phyloP scores from a whole-genome alignment of 2,888 invertebrate species.

The Meiosimyza platycephala region DNA sequence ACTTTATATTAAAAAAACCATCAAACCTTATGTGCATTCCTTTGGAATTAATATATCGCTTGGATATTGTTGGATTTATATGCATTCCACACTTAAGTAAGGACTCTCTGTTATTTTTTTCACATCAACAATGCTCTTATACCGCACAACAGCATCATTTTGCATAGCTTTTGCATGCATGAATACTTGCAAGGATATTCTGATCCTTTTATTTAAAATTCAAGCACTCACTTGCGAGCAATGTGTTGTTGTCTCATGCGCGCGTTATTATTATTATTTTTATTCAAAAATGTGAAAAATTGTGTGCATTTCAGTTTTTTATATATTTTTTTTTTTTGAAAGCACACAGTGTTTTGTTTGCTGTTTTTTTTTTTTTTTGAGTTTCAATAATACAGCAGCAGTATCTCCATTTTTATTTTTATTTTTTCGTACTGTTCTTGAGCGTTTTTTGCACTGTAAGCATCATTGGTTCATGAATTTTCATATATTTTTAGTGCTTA shows the following conservation, averaged over 20 bases:
- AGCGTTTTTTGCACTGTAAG: too few species aligned
- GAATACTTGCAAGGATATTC: conserved; percentile 28
- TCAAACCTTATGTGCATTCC: too few species aligned
- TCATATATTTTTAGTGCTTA: too few species aligned
- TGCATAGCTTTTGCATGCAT: conserved; percentile 27
- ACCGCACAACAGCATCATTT: not conserved
- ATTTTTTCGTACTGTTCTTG: not conserved
- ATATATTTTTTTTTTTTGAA: not conserved
- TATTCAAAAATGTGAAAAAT: too few species aligned
- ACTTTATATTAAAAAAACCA: too few species aligned
- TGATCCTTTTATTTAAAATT: conserved; percentile 33
- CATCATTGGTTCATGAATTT: too few species aligned
- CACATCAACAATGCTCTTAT: too few species aligned
- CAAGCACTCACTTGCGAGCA: conserved; percentile 30
- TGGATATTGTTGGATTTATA: too few species aligned
- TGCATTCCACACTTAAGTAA: too few species aligned
- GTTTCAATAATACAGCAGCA: conserved; percentile 16
- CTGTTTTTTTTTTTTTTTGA: conserved; percentile 13
- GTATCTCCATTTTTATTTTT: conserved; percentile 22
- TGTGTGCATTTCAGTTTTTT: not conserved
- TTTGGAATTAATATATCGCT: too few species aligned
- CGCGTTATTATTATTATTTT: conserved; percentile 28
- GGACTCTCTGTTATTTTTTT: too few species aligned
- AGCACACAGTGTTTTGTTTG: conserved; percentile 22
- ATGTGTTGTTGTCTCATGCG: conserved; percentile 30